Base-by-base conservation (phyloP, 64 coral and sea anemone genomes). In the Montipora efflorescens region DNA sequence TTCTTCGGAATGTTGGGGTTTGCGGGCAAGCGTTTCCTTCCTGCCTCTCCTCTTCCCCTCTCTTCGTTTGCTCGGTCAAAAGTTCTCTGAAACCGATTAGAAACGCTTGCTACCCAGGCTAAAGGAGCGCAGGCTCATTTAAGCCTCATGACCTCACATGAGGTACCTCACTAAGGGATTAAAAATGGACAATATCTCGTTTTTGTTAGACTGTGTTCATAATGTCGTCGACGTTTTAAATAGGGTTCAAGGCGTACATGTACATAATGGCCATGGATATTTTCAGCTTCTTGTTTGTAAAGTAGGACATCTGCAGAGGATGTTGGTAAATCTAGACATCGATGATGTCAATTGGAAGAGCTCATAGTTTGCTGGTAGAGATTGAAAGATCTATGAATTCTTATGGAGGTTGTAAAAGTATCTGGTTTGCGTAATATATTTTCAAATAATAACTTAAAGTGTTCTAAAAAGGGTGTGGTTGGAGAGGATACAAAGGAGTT, bases 121-220 rank as follows among this genome's bases (percentile, higher is more conserved):
- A 36, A 73, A 87, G 25, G 46, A 71, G 49, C 47, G 64, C 59
- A 48, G 13, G 64, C 84, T 73, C 44, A 73, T 36, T 20, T 36
- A 36, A 87, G 48, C 13, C 28, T 21, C 59, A 13, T 36, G 28
- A 36, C 28, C 13, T 53, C 16, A 79, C 16, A 2, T 74, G 28
- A 68, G 61, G 73, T 77, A 88, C 71, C 3, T 76, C 75, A 59
- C n/a, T 74, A 52, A 75, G 47, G 71, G 50, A 70, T 52, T 59
- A 89, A 48, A 89, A 89, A 89, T 78, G 87, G 50, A 89, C 43
- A 55, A 89, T 19, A 15, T 89, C 76, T 89, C 87, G 59, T 89
- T 77, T 78, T 78, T 89, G 87, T 21, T 58, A 89, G 76, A 89
- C 76, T 70, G 47, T 59, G 87, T 89, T 59, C 76, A 89, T 71